A percentile compares a stretch with the other conserved stretches of the same genome.
Conservation (phyloP, 2,113 vertebrate species). For the Python bivittatus region DNA sequence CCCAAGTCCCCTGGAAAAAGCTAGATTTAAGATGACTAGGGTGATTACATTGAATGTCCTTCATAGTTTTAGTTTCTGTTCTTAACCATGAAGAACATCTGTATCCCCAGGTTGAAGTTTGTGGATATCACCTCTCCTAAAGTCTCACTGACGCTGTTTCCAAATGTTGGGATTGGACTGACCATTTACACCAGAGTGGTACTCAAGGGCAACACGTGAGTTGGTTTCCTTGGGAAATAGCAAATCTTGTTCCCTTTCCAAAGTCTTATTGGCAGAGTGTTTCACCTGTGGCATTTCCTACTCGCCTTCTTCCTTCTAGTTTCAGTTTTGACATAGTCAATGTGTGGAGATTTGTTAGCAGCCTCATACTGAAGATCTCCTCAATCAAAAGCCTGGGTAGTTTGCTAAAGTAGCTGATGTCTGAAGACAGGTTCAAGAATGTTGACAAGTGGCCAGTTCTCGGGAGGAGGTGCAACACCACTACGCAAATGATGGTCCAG, state of each 20-base stretch:
- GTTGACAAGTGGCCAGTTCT: background rate
- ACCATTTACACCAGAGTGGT: conserved; percentile 64
- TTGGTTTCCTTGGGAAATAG: accelerated
- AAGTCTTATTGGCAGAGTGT: background rate
- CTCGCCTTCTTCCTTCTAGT: background rate
- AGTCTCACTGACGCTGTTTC: conserved; percentile 57
- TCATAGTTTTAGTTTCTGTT: background rate
- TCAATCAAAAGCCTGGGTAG: background rate
- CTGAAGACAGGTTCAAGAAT: background rate
- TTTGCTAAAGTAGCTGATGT: too few relatives aligned
- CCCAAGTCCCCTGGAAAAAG: background rate
- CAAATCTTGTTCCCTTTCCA: background rate
- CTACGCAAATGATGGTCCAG: background rate
- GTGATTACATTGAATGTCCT: accelerated
- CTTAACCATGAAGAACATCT: background rate
- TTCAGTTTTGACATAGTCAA: background rate
- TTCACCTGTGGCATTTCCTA: background rate
- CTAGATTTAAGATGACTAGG: background rate
- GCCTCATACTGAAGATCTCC: background rate
- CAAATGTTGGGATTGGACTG: conserved; percentile 63
- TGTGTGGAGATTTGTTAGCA: background rate
- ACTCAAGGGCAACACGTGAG: conserved; percentile 57
- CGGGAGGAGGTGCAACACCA: background rate
- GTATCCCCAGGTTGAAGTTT: conserved; percentile 58
- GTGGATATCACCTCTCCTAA: conserved; percentile 61